Evolutionary conservation across 2,888 invertebrate genomes (phyloP).

Genomic region (Acrobasis suavella): DNA sequence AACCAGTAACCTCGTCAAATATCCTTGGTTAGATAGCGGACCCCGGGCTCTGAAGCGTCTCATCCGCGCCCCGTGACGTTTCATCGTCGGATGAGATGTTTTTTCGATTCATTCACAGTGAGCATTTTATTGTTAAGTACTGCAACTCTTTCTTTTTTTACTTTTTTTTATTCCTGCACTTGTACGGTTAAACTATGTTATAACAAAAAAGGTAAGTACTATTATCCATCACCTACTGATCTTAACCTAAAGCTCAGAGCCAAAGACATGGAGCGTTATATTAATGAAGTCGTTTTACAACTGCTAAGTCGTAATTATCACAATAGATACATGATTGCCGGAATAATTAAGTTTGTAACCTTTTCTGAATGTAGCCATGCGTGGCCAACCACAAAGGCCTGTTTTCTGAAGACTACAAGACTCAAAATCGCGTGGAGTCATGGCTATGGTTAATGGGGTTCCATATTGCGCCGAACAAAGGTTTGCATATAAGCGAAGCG

Average conservation of each 20-base stretch:
- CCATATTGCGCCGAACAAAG: constrained; percentile 38
- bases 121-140: no score
- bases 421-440: constrained; percentile 8
- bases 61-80: no score
- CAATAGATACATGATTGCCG: constrained; percentile 3
- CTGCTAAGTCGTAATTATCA: constrained; percentile 3
- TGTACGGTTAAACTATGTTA: no score
- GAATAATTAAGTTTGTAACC: constrained; percentile 19
- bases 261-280: background rate
- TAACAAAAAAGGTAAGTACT: no score
- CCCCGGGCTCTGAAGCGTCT: no score
- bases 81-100: no score
- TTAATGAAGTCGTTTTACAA: background rate
- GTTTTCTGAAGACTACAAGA: constrained; percentile 1
- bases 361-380: constrained; percentile 1
- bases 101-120: no score
- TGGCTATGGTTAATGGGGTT: constrained; percentile 6
- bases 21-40: no score
- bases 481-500: constrained; percentile 33
- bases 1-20: no score
- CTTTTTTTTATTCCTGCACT: no score
- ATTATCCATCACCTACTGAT: no score
- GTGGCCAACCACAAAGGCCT: background rate
- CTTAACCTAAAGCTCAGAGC: background rate
- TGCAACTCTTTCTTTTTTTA: no score